Evolutionary conservation across 2,888 invertebrate genomes (phyloP).

Genomic region (Cataglyphis rosenhaueri): DNA sequence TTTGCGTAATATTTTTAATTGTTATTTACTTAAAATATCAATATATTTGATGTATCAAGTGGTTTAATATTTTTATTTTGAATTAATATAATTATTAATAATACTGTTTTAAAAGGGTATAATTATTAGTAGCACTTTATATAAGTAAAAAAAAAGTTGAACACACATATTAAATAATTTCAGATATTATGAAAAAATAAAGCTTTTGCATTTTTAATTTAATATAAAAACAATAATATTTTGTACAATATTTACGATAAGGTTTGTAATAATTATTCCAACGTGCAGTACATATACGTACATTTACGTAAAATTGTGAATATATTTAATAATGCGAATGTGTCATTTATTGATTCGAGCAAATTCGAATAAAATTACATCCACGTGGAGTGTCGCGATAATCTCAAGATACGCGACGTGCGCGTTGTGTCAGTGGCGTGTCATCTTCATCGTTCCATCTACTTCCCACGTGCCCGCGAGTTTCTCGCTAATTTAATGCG

Average conservation of each 20-base stretch:
- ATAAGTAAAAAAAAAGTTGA: too few relatives aligned
- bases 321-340: neutral
- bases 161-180: neutral
- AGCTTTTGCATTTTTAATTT: neutral
- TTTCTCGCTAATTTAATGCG: constrained; percentile 46
- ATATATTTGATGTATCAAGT: neutral
- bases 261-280: neutral
- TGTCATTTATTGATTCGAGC: neutral
- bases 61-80: neutral
- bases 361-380: neutral
- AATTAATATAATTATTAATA: neutral
- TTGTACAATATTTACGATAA: neutral
- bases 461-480: constrained; percentile 43
- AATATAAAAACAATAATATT: neutral
- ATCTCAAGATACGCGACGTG: constrained; percentile 23
- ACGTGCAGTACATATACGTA: neutral
- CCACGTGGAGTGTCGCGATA: neutral
- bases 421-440: too few relatives aligned
- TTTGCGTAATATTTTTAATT: too few relatives aligned
- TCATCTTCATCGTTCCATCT: constrained; percentile 18
- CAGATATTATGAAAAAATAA: neutral
- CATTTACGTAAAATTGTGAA: neutral
- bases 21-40: too few relatives aligned
- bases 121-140: neutral
- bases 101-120: neutral